Evolutionary conservation across 2,797 vertebrate genomes (phyloP).

Genomic region (Phoebastria nigripes): DNA sequence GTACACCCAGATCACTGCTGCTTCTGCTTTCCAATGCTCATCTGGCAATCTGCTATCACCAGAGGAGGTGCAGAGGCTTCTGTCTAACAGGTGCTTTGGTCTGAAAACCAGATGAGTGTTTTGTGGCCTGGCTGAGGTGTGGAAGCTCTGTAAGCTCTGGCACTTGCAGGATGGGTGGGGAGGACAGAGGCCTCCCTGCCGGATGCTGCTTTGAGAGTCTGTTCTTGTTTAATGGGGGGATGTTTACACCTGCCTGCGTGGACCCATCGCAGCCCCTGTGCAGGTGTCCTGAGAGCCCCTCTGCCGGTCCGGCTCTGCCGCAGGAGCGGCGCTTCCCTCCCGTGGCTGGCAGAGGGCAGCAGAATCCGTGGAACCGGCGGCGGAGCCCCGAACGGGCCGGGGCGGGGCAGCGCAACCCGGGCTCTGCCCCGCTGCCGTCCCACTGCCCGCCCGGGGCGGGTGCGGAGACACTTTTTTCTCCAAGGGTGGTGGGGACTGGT

Average conservation of each 20-base stretch:
- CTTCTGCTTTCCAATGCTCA: neutral
- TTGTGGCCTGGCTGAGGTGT: no score
- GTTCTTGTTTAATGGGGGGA: no score
- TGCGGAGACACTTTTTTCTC: fast-evolving
- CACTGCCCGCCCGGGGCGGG: fast-evolving
- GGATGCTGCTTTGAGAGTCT: neutral
- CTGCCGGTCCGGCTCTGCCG: fast-evolving
- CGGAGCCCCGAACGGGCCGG: neutral
- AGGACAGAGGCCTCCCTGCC: neutral
- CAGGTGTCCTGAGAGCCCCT: fast-evolving
- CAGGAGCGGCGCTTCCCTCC: neutral
- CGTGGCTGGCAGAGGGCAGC: conserved; percentile 42
- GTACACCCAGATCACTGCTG: neutral
- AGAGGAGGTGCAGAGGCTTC: neutral
- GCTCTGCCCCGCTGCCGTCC: neutral
- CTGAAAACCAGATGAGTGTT: no score
- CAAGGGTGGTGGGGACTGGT: fast-evolving
- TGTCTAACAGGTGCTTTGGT: neutral
- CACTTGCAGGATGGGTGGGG: fast-evolving
- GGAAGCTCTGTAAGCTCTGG: neutral
- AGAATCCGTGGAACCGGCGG: conserved; percentile 22
- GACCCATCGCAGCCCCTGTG: fast-evolving
- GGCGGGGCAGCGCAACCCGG: fast-evolving
- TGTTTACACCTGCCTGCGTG: fast-evolving
- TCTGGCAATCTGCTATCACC: fast-evolving